Evolutionary conservation across 2,888 invertebrate species (phyloP).

Genomic region (Lottia scabra): DNA sequence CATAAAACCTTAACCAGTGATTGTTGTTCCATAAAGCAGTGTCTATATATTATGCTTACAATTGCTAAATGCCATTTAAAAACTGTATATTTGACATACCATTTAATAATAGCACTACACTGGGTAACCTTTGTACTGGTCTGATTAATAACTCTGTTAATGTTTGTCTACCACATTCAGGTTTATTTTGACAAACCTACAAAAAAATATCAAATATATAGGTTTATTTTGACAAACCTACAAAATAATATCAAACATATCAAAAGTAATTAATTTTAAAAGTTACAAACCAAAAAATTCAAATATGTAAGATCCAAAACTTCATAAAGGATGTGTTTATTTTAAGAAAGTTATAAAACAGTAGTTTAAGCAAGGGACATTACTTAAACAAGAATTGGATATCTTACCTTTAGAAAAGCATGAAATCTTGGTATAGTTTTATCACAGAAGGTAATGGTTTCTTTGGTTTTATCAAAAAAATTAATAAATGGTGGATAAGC

Average conservation of each 20-base stretch:
- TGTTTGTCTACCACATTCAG: constrained; percentile 96
- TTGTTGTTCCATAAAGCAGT: too few species aligned
- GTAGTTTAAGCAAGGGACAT: too few species aligned
- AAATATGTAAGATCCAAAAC: too few species aligned
- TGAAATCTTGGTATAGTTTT: constrained; percentile 94
- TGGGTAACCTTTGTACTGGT: constrained; percentile 97
- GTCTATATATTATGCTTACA: too few species aligned
- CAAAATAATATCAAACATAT: background rate
- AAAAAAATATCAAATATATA: background rate
- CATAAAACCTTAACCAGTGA: too few species aligned
- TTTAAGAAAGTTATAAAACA: too few species aligned
- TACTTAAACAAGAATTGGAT: constrained; percentile 65
- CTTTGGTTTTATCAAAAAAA: constrained; percentile 97
- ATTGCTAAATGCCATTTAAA: too few species aligned
- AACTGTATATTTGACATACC: constrained; percentile 74
- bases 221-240: constrained; percentile 75
- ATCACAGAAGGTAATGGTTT: constrained; percentile 91
- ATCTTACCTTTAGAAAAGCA: constrained; percentile 96
- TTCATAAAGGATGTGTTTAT: too few species aligned
- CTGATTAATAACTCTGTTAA: constrained; percentile 95
- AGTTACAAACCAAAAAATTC: too few species aligned
- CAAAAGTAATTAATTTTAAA: too few species aligned
- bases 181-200: constrained; percentile 74
- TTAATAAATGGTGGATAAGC: constrained; percentile 98
- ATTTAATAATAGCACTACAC: constrained; percentile 92